phyloP scores from a whole-genome alignment of 2,797 vertebrate genomes.

The Helicolenus hilgendorfi region DNA sequence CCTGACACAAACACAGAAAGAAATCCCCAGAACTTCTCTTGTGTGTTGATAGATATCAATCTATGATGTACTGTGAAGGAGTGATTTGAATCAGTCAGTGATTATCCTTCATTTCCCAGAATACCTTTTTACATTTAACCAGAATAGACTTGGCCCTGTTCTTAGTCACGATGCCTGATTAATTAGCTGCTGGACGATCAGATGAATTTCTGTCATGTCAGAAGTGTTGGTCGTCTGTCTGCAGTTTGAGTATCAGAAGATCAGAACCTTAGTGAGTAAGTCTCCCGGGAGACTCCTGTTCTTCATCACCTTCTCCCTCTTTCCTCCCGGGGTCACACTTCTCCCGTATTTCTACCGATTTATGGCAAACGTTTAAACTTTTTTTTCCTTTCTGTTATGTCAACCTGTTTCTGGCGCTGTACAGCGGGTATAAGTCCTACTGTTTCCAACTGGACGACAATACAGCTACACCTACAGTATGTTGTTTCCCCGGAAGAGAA shows the following conservation, averaged over 20 bases:
- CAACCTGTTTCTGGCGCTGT: too few relatives aligned
- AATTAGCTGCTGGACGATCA: neutral
- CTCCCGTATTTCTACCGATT: too few relatives aligned
- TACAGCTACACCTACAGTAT: too few relatives aligned
- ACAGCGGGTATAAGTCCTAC: too few relatives aligned
- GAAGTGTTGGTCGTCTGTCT: neutral
- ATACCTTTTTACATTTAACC: neutral
- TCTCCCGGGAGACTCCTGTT: too few relatives aligned
- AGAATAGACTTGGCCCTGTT: neutral
- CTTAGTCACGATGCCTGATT: neutral
- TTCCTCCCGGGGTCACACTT: too few relatives aligned
- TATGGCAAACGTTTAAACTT: too few relatives aligned
- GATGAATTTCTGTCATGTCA: neutral
- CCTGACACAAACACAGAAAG: neutral
- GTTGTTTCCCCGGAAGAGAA: too few relatives aligned
- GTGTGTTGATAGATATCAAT: neutral
- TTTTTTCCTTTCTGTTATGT: too few relatives aligned
- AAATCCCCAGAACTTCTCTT: neutral
- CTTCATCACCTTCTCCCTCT: too few relatives aligned
- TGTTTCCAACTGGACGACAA: too few relatives aligned
- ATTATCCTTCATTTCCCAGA: neutral
- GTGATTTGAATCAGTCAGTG: neutral
- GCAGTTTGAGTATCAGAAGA: neutral
- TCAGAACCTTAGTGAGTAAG: neutral
- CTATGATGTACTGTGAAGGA: neutral